Evolutionary conservation across 2,797 vertebrate genomes (phyloP).

Genomic region (Dipus sagitta): DNA sequence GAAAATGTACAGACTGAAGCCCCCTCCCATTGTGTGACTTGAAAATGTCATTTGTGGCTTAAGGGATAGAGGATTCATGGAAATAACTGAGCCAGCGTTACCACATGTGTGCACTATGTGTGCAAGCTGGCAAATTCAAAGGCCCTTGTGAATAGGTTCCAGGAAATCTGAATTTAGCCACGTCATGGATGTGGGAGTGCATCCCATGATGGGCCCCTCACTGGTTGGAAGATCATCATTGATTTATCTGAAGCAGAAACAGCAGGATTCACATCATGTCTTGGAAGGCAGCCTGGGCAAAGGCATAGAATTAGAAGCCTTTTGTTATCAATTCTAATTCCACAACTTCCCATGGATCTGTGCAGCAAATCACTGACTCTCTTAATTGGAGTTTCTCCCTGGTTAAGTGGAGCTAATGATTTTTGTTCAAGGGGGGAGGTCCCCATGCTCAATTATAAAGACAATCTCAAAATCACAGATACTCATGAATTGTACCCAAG

Average conservation of each 20-base stretch:
- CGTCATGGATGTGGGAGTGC: background rate
- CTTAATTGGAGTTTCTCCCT: conserved; percentile 48
- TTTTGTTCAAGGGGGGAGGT: background rate
- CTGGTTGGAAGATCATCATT: conserved; percentile 71
- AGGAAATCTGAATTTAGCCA: conserved; percentile 64
- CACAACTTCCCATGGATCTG: conserved; percentile 3
- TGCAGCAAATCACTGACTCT: conserved; percentile 14
- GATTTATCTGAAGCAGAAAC: conserved; percentile 74
- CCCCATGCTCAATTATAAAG: conserved; percentile 43
- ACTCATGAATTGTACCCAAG: background rate
- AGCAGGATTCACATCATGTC: conserved; percentile 59
- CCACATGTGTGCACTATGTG: background rate
- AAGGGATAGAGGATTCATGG: conserved; percentile 39
- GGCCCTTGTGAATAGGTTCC: conserved; percentile 25
- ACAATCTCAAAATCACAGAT: background rate
- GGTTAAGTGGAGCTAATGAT: conserved; percentile 54
- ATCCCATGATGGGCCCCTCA: conserved; percentile 24
- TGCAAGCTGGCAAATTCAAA: conserved; percentile 54
- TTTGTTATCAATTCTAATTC: conserved; percentile 74
- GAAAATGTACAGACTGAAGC: background rate
- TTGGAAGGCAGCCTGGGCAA: conserved; percentile 68
- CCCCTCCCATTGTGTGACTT: background rate
- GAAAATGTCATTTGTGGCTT: conserved; percentile 7
- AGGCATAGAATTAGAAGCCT: conserved; percentile 58
- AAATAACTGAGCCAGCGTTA: conserved; percentile 40